phyloP scores from a whole-genome alignment of 2,113 vertebrate species.

The Synodontis membranacea region DNA sequence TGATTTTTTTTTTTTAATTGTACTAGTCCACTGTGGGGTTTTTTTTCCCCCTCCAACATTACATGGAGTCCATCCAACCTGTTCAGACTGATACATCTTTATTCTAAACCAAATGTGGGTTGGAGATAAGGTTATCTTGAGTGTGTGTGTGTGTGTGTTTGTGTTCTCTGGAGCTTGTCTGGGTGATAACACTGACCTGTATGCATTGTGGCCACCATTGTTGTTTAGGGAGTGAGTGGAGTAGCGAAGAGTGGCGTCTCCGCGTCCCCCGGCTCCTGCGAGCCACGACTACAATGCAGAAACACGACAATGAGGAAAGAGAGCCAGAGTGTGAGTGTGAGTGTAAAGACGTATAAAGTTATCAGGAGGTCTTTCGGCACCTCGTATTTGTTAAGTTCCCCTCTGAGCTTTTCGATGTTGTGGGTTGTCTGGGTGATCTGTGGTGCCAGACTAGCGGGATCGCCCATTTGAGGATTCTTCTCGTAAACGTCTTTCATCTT shows the following conservation, averaged over 20 bases:
- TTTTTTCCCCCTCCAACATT: neutral
- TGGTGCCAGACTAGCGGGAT: slow-evolving; percentile 82
- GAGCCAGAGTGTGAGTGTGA: neutral
- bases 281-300: slow-evolving; percentile 75
- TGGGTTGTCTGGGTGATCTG: slow-evolving; percentile 82
- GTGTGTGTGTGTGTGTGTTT: no score
- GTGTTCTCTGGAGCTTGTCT: neutral
- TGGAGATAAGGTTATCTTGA: slow-evolving; percentile 13
- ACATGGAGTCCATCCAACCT: neutral
- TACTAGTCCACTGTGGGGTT: no score
- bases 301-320: neutral
- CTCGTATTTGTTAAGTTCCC: slow-evolving; percentile 84
- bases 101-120: neutral
- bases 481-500: slow-evolving; percentile 94
- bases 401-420: slow-evolving; percentile 80
- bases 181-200: slow-evolving; percentile 68
- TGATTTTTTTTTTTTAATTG: no score
- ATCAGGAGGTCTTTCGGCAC: slow-evolving; percentile 59
- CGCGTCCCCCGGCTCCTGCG: slow-evolving; percentile 79
- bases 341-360: neutral
- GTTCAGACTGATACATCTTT: neutral
- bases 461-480: slow-evolving; percentile 90
- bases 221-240: slow-evolving; percentile 74
- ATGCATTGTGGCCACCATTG: slow-evolving; percentile 74
- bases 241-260: slow-evolving; percentile 71